These are phyloP conservation scores for Capromys pilorides DNA, from an alignment of 2,797 vertebrate genomes.

Conservation along the genomic window DNA sequence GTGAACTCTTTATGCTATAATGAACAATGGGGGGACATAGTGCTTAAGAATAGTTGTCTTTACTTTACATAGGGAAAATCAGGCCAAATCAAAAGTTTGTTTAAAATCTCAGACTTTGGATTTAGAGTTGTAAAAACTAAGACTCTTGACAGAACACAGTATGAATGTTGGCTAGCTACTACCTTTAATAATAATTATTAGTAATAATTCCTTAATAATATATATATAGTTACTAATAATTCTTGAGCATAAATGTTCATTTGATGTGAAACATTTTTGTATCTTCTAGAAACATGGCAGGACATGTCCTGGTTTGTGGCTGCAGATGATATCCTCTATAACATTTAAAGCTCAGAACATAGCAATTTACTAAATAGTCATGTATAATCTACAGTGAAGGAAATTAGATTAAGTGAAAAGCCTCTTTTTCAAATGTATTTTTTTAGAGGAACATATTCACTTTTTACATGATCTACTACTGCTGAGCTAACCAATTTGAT, in stretches of 20 bases:
- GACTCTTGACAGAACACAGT: background rate
- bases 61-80: constrained; percentile 28
- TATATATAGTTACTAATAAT: background rate
- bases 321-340: background rate
- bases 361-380: background rate
- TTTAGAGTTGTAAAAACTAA: background rate
- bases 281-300: background rate
- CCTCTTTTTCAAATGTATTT: constrained; percentile 34
- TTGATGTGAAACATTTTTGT: background rate
- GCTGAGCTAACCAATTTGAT: background rate
- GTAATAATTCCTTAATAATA: no score
- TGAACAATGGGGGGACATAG: background rate
- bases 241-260: constrained; percentile 15
- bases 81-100: background rate
- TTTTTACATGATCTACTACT: constrained; percentile 18
- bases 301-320: background rate
- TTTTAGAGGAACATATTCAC: constrained; percentile 3
- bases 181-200: background rate
- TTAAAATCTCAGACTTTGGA: constrained; percentile 7
- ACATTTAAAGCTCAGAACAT: background rate
- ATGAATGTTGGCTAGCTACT: background rate
- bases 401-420: constrained; percentile 39
- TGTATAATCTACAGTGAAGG: background rate
- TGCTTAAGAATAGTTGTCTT: background rate
- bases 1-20: background rate